Base-by-base conservation (phyloP, 2,797 vertebrate genomes). In the Anguilla obscura region DNA sequence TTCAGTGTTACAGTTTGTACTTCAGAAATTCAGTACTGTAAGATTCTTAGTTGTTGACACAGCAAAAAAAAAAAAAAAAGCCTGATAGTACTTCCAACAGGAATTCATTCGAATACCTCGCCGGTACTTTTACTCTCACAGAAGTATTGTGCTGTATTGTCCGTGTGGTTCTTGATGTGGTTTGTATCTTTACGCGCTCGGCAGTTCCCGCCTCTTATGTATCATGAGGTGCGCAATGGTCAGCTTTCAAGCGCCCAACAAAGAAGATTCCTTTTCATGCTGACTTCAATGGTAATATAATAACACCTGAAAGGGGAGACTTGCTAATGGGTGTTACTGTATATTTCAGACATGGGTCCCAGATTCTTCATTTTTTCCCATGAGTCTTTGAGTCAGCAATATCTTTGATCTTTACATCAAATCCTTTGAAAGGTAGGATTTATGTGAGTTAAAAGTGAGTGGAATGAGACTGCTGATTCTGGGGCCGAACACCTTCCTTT, bases 211-310 rank as follows among this genome's bases (percentile, higher is more conserved):
- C 40, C 85, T 88, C 27, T 71, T 86, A 48, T 66, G 79, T 56
- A 33, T 86, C 69, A 83, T 33, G 84, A 85, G 87, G 84, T 54
- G 79, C 80, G 63, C 63, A 84, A 86, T 85, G 84, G 74, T 89
- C 88, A 85, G 87, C 89, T 90, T 90, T 90, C 88, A 89, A 80
- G 69, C 54, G 66, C 50, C 33, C 69, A 89, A 88, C 89, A 90
- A 89, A 90, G 88, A 90, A 79, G 83, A 86, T 16, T 86, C 58
- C 88, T 90, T 90, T 90, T 92, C 80, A 91, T 90, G 87, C 84
- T 58, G 50, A 86, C 90, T 90, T 92, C 90, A 91, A 89, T 89
- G 88, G 91, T 90, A 92, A 92, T 88, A 91, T 74, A 91, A 92
- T 91, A 84, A 86, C 86, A 87, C 87, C 90, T 91, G 91, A 91